Percentiles rank a stretch among this genome's conserved stretches.
Evolutionary conservation across 2,113 vertebrate species (phyloP).

Genomic region (Elephas maximus): DNA sequence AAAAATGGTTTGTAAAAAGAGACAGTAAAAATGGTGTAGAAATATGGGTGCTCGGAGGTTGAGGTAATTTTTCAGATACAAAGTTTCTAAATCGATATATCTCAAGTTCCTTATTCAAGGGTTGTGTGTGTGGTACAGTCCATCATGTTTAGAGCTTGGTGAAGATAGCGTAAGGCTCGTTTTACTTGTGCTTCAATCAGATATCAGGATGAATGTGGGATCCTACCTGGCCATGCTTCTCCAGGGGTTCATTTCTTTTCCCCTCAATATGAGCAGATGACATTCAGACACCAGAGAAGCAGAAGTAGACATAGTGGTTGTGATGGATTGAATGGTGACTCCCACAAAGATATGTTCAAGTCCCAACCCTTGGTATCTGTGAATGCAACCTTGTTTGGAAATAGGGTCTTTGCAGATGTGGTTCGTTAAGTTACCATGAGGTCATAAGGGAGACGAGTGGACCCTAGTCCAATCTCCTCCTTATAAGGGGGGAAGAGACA

Average conservation of each 20-base stretch:
- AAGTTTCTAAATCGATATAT: constrained; percentile 74
- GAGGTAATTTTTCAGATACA: constrained; percentile 68
- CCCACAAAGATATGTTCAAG: background rate
- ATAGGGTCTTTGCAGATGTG: background rate
- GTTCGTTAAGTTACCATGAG: background rate
- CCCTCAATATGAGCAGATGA: constrained; percentile 16
- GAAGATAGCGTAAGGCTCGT: background rate
- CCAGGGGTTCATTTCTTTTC: constrained; percentile 68
- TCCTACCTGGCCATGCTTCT: constrained; percentile 43
- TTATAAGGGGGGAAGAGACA: background rate
- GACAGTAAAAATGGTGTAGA: constrained; percentile 64
- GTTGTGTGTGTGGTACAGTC: background rate
- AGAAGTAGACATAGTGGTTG: background rate
- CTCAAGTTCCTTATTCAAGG: constrained; percentile 66
- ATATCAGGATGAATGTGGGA: constrained; percentile 46
- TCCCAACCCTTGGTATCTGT: background rate
- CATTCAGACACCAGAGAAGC: constrained; percentile 19
- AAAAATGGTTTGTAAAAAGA: constrained; percentile 74
- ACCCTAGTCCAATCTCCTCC: background rate
- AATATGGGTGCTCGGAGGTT: constrained; percentile 36
- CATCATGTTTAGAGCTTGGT: constrained; percentile 70
- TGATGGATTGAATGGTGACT: background rate
- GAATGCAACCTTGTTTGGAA: background rate
- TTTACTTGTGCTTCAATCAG: constrained; percentile 49
- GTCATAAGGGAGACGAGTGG: background rate